phyloP scores from a whole-genome alignment of 2,797 vertebrate genomes.

The Epinephelus awoara region DNA sequence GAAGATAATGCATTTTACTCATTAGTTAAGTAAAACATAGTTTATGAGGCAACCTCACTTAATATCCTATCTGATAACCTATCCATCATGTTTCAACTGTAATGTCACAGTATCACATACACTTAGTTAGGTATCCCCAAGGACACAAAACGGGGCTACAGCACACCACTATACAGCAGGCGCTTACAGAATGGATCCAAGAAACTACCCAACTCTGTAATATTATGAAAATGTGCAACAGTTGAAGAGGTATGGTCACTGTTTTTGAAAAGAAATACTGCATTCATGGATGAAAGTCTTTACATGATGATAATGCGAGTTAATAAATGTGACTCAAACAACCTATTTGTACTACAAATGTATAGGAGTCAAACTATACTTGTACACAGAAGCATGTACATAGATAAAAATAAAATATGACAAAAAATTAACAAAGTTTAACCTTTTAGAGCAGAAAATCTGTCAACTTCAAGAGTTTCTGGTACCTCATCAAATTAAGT shows the following conservation, averaged over 20 bases:
- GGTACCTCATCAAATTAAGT: background rate
- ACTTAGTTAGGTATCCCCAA: slow-evolving; percentile 15
- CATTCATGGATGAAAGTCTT: slow-evolving; percentile 2
- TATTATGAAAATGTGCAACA: slow-evolving; percentile 15
- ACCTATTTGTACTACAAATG: background rate
- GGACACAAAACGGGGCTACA: background rate
- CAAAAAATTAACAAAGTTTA: background rate
- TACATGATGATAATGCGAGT: background rate
- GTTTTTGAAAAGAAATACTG: background rate
- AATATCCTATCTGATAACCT: slow-evolving; percentile 1
- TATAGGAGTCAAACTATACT: background rate
- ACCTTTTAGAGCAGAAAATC: background rate
- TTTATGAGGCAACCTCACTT: slow-evolving; percentile 8
- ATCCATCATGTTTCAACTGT: slow-evolving; percentile 20
- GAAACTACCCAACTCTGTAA: slow-evolving; percentile 2
- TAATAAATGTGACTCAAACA: slow-evolving; percentile 17
- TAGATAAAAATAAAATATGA: background rate
- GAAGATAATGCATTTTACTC: slow-evolving; percentile 21
- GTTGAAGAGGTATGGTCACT: slow-evolving; percentile 5
- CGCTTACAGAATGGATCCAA: slow-evolving; percentile 18
- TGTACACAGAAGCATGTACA: background rate
- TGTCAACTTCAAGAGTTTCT: background rate
- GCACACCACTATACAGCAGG: slow-evolving; percentile 15
- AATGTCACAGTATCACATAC: slow-evolving; percentile 34
- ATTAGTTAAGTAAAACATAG: slow-evolving; percentile 14